Conservation (phyloP, 2,797 vertebrate genomes). For the Aldrovandia affinis region DNA sequence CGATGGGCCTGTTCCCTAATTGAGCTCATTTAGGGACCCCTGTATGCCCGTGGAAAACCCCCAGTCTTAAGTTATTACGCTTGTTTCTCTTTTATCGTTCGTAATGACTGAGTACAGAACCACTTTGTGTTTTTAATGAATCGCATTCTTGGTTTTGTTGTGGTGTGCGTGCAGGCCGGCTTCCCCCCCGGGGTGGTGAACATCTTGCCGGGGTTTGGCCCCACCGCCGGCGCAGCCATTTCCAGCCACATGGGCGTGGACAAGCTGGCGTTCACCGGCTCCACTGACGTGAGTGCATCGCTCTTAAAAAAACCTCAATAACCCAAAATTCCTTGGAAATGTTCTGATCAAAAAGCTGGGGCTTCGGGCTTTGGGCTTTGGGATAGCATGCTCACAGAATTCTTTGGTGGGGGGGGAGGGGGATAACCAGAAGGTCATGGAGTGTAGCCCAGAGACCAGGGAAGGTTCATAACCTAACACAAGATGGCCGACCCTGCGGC, state of each 20-base stretch:
- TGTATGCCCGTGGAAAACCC: conserved; percentile 34
- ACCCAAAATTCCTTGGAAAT: no score
- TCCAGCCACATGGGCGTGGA: conserved; percentile 84
- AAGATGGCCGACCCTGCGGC: no score
- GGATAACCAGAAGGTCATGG: no score
- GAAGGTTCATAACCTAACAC: no score
- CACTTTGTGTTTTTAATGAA: conserved; percentile 26
- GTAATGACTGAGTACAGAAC: conserved; percentile 37
- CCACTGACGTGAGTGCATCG: conserved; percentile 79
- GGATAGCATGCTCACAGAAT: no score
- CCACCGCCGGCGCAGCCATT: conserved; percentile 88
- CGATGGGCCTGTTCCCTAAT: conserved; percentile 32
- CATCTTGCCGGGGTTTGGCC: conserved; percentile 90
- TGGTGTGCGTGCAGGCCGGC: conserved; percentile 77
- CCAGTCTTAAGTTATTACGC: conserved; percentile 37
- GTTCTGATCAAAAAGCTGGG: no score
- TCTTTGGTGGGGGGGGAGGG: no score
- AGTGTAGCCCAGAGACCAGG: no score
- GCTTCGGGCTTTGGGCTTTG: no score
- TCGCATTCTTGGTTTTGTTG: conserved; percentile 25
- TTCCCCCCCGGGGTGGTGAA: conserved; percentile 96
- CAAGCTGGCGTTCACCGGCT: conserved; percentile 96
- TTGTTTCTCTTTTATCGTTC: conserved; percentile 38
- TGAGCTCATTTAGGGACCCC: conserved; percentile 30
- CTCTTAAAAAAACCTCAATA: not conserved